phyloP scores from a whole-genome alignment of 2,113 vertebrate genomes.

The Heliornis fulica region DNA sequence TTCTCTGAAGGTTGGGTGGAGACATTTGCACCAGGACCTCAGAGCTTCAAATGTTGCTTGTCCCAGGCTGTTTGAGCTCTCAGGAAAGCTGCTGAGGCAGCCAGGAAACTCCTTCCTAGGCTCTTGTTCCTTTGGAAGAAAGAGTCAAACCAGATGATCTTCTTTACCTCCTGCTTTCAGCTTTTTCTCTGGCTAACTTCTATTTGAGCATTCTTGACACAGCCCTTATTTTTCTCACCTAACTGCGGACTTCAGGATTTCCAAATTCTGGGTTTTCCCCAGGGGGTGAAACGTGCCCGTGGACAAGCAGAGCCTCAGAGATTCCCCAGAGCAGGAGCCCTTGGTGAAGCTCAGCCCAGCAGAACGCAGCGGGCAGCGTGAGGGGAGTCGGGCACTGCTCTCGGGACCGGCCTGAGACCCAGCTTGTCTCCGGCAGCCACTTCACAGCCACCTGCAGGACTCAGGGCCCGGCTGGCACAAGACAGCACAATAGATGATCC shows the following conservation, averaged over 20 bases:
- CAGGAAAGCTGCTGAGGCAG: background rate
- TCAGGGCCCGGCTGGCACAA: background rate
- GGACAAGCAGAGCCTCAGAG: background rate
- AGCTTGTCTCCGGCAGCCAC: fast-evolving
- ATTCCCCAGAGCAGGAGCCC: background rate
- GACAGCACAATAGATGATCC: background rate
- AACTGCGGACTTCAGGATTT: background rate
- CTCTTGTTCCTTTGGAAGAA: background rate
- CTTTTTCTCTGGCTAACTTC: background rate
- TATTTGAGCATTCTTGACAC: background rate
- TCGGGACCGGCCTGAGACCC: too few species aligned
- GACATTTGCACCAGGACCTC: background rate
- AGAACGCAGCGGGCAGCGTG: background rate
- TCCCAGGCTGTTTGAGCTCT: background rate
- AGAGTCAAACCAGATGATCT: background rate
- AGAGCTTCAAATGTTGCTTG: background rate
- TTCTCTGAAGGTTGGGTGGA: background rate
- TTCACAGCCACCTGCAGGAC: background rate
- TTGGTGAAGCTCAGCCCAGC: background rate
- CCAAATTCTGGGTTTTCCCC: background rate
- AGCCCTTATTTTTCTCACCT: background rate
- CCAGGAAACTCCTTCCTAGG: background rate
- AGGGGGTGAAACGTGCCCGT: background rate
- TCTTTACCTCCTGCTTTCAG: background rate
- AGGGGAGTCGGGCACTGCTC: background rate